phyloP scores from a whole-genome alignment of 2,888 invertebrate species.

The Metallyticus violacea region DNA sequence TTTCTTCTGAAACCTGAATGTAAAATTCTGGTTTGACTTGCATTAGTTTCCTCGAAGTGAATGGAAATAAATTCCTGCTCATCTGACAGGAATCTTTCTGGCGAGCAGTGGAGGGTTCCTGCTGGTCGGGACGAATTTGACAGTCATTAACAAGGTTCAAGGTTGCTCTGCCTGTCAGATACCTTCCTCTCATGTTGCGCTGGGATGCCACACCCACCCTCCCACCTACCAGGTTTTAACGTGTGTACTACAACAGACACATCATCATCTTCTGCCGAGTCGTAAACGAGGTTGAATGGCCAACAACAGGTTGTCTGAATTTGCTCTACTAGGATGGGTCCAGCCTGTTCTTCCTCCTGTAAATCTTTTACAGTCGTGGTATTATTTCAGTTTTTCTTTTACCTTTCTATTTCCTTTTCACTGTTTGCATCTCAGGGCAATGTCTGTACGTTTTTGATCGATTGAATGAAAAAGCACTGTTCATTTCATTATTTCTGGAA shows the following conservation, averaged over 20 bases:
- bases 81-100: neutral
- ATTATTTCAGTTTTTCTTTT: too few relatives aligned
- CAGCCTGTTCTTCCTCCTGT: too few relatives aligned
- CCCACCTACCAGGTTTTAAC: neutral
- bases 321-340: neutral
- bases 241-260: neutral
- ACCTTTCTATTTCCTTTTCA: too few relatives aligned
- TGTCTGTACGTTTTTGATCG: too few relatives aligned
- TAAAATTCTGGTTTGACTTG: too few relatives aligned
- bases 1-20: neutral
- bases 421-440: too few relatives aligned
- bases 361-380: too few relatives aligned
- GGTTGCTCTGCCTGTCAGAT: neutral
- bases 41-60: too few relatives aligned
- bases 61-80: neutral
- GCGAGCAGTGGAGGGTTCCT: neutral
- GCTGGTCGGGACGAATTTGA: neutral
- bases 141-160: slow-evolving; percentile 16
- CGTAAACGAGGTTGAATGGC: slow-evolving; percentile 13
- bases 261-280: neutral
- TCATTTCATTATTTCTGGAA: too few relatives aligned
- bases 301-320: neutral
- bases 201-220: neutral
- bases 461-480: too few relatives aligned
- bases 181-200: too few relatives aligned